Base-by-base conservation (phyloP, 2,113 vertebrate species). In the Gallinago paraguaiae region DNA sequence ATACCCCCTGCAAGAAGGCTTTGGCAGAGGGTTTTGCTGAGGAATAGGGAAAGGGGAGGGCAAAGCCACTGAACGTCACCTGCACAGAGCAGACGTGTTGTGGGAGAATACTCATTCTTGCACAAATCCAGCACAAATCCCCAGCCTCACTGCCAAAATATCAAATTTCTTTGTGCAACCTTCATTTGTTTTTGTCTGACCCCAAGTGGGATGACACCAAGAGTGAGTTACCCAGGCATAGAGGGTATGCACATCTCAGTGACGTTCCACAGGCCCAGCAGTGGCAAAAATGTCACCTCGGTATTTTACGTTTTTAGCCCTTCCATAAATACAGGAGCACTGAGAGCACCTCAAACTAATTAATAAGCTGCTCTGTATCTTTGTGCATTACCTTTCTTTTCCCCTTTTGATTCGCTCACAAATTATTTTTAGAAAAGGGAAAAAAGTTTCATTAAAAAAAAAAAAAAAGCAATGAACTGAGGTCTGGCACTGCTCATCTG, bases 361-460 rank as follows among this genome's bases (percentile, higher is more conserved):
- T 95, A 97, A 91, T 91, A 85, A 93, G 88, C 61, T 89, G 70
- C 91, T 96, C 95, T 92, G 74, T 86, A 94, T 86, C 88, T 70
- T 81, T 70, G 68, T 82, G 86, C 30, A 54, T 95, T 93, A 57
- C 54, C 63, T 84, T 90, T 71, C 91, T 90, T 96, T 96, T 92
- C 51, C 93, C 86, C 28, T 54, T 95, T 95, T 94, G 92, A 92
- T 82, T 94, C 86, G 46, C 37, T 57, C 18, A 69, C 60, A 89
- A 79, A 75, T 84, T 96, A 96, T 97, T 96, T 96, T 96, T 96
- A 96, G 95, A 91, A 94, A 87, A 93, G 7, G 30, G 25, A 67
- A 71, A 90, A 89, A 72, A 12, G 31, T 23, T 80, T 65, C 0
- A 3, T 17, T 19, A 33, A 45, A 65, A 31, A 45, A 65, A 15